Evolutionary conservation across 2,113 vertebrate species (phyloP).

Genomic region (Hippocampus abdominalis): DNA sequence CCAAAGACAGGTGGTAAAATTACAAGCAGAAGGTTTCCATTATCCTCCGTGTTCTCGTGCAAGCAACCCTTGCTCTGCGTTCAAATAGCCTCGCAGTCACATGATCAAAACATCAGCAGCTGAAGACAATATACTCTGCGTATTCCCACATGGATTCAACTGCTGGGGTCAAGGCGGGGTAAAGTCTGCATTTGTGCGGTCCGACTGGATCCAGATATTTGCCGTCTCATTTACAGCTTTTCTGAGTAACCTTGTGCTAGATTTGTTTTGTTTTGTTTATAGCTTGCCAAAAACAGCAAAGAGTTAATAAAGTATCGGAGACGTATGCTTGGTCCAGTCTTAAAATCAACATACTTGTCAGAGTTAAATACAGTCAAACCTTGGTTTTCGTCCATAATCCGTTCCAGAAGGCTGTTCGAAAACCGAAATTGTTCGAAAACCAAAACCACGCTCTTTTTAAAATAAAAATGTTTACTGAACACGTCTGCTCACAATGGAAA

Average conservation of each 20-base stretch:
- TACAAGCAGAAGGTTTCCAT: slow-evolving; percentile 6
- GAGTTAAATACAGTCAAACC: no score
- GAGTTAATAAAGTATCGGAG: no score
- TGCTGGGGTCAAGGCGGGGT: slow-evolving; percentile 1
- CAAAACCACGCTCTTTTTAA: no score
- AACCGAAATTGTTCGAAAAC: no score
- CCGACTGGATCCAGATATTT: neutral
- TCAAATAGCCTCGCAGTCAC: neutral
- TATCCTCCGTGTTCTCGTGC: neutral
- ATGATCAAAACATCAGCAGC: slow-evolving; percentile 13
- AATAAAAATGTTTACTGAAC: no score
- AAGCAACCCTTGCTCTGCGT: neutral
- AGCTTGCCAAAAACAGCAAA: no score
- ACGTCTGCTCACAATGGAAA: no score
- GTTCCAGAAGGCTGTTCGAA: no score
- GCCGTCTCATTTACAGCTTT: neutral
- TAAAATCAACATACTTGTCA: neutral
- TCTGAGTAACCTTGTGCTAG: no score
- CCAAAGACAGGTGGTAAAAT: neutral
- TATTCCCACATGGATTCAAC: slow-evolving; percentile 1
- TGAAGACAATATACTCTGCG: slow-evolving; percentile 5
- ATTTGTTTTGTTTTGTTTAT: no score
- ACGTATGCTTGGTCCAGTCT: neutral
- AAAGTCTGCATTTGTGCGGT: neutral
- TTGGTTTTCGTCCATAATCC: no score